These are phyloP conservation scores for Dicaeum eximium DNA, from an alignment of 2,113 vertebrate genomes.

Conservation along the genomic window DNA sequence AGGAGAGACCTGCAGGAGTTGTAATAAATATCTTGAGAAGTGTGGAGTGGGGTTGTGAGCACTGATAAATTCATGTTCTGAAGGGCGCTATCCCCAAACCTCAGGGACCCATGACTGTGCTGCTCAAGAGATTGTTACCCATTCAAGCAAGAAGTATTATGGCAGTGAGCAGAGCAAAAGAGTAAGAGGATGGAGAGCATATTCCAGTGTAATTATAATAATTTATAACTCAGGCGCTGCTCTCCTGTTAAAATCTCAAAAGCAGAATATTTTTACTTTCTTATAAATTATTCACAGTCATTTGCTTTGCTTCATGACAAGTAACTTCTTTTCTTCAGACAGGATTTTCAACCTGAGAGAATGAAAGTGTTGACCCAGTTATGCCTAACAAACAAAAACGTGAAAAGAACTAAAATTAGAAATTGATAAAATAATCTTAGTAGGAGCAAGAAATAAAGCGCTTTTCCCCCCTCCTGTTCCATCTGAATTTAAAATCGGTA, in stretches of 20 bases:
- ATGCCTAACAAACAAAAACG: constrained; percentile 44
- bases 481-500: neutral
- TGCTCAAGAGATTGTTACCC: neutral
- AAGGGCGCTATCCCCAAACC: neutral
- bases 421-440: neutral
- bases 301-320: constrained; percentile 53
- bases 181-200: neutral
- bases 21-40: neutral
- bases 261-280: constrained; percentile 61
- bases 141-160: neutral
- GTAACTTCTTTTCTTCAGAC: constrained; percentile 50
- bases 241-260: constrained; percentile 57
- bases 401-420: constrained; percentile 39
- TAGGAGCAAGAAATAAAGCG: neutral
- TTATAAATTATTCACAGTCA: constrained; percentile 62
- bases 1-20: neutral
- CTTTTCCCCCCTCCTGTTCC: neutral
- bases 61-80: accelerated
- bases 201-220: constrained; percentile 44
- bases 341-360: constrained; percentile 54
- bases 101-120: neutral
- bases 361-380: constrained; percentile 55
- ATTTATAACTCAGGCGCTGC: constrained; percentile 51
- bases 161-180: neutral
- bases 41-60: neutral